Conservation (phyloP, 92 coral and sea anemone genomes). For the Epizoanthus rinbou region DNA sequence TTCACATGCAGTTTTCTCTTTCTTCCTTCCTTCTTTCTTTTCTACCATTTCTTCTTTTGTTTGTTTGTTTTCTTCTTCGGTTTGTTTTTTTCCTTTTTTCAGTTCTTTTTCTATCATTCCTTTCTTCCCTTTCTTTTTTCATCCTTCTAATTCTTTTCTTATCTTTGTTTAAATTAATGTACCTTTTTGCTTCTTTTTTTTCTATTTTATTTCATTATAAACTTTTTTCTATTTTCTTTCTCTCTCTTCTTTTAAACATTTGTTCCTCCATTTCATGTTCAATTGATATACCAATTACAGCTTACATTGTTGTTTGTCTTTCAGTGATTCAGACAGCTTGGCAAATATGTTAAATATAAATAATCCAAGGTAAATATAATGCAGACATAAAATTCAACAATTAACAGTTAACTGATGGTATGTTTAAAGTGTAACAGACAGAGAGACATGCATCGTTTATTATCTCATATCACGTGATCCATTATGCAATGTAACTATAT, state of each 20-base stretch:
- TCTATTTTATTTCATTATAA: not conserved
- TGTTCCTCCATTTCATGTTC: not conserved
- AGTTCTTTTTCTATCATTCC: no score
- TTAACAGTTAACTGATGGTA: no score
- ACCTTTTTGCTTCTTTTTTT: not conserved
- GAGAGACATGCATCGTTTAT: no score
- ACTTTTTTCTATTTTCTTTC: conserved; percentile 1
- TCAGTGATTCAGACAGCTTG: not conserved
- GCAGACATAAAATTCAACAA: not conserved
- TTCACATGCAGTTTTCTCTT: not conserved
- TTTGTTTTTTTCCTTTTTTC: not conserved
- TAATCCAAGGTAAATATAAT: not conserved
- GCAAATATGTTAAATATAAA: not conserved
- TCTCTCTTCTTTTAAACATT: not conserved
- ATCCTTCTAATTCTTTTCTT: not conserved
- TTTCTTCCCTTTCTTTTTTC: not conserved
- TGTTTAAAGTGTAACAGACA: no score
- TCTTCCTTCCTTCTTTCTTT: not conserved
- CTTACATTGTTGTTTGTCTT: not conserved
- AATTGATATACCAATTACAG: not conserved
- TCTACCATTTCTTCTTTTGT: not conserved
- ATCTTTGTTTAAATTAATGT: not conserved
- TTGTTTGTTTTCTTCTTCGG: not conserved
- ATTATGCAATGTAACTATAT: no score
- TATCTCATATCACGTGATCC: no score